These are phyloP conservation scores for Amblyjoppa fuscipennis DNA, from an alignment of 2,888 invertebrate genomes.

Conservation along the genomic window DNA sequence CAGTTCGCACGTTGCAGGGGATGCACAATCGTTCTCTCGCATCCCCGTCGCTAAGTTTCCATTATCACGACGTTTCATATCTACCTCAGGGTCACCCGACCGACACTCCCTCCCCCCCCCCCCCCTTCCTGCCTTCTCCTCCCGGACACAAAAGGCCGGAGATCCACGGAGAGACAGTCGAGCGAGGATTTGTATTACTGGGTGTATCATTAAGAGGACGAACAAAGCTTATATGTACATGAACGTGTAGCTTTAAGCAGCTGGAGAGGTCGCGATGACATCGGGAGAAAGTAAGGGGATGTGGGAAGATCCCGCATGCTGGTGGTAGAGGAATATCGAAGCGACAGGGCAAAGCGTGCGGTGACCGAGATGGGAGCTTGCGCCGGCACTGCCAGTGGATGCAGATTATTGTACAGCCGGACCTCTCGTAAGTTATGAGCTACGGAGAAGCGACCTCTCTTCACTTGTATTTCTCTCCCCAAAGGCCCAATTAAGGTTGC, in stretches of 20 bases:
- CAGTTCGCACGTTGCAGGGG: not conserved
- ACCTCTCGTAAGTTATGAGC: not conserved
- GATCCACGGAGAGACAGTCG: slow-evolving; percentile 10
- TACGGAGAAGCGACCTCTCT: too few species aligned
- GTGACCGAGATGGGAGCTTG: slow-evolving; percentile 40
- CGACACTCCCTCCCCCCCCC: not conserved
- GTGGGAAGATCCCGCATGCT: not conserved
- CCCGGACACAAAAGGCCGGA: slow-evolving; percentile 41
- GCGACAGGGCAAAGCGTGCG: slow-evolving; percentile 34
- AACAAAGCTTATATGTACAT: slow-evolving; percentile 13
- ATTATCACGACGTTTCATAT: slow-evolving; percentile 55
- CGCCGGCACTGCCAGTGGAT: not conserved
- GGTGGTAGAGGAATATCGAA: not conserved
- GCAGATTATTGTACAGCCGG: not conserved
- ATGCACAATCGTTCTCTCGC: slow-evolving; percentile 17
- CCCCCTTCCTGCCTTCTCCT: not conserved
- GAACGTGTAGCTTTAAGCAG: slow-evolving; percentile 44
- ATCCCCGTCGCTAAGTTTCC: slow-evolving; percentile 17
- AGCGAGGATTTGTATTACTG: slow-evolving; percentile 54
- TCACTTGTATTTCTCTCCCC: too few species aligned
- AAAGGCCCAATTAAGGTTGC: too few species aligned
- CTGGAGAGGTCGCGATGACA: slow-evolving; percentile 56
- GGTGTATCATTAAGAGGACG: slow-evolving; percentile 54
- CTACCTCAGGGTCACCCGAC: slow-evolving; percentile 50
- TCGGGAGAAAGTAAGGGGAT: slow-evolving; percentile 41